These are phyloP conservation scores for Donacobius atricapilla DNA, from an alignment of 2,113 vertebrate species.

Conservation along the genomic window DNA sequence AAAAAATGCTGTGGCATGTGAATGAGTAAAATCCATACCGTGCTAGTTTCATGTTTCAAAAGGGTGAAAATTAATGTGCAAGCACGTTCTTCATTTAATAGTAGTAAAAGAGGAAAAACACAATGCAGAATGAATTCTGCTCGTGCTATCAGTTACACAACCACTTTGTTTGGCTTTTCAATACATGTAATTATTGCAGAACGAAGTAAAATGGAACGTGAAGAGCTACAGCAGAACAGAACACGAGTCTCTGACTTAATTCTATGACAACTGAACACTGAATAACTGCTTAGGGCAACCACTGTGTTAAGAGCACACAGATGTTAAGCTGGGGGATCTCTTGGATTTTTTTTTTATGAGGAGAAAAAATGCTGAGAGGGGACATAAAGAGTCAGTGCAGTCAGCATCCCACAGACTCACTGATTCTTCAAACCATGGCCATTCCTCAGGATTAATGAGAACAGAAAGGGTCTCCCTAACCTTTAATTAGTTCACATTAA, in stretches of 20 bases:
- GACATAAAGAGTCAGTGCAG: neutral
- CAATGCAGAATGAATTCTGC: neutral
- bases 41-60: constrained; percentile 51
- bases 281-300: neutral
- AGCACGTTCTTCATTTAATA: neutral
- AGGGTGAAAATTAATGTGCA: constrained; percentile 46
- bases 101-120: neutral
- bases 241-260: neutral
- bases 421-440: neutral
- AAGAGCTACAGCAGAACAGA: neutral
- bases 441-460: neutral
- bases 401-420: neutral
- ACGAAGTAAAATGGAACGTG: neutral
- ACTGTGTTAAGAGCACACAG: neutral
- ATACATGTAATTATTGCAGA: neutral
- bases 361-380: neutral
- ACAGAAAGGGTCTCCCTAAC: neutral
- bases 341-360: neutral
- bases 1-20: constrained; percentile 65
- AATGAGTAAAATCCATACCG: constrained; percentile 61
- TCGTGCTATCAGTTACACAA: neutral
- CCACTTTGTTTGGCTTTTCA: neutral
- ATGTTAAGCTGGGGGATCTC: neutral
- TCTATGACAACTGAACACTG: neutral
- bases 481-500: neutral